These are phyloP conservation scores for Polydrusus pterygomalis DNA, from an alignment of 2,888 invertebrate genomes.

Conservation along the genomic window DNA sequence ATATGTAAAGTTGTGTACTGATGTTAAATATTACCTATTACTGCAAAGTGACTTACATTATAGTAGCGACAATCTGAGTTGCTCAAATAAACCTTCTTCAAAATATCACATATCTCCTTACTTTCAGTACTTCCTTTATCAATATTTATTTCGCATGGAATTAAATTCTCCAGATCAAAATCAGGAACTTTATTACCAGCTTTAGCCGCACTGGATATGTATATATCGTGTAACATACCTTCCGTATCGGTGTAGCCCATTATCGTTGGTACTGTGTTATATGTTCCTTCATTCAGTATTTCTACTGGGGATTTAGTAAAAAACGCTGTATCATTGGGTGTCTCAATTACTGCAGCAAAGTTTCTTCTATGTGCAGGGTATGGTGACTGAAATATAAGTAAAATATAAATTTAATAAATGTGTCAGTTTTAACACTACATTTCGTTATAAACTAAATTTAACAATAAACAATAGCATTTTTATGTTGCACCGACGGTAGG, in stretches of 20 bases:
- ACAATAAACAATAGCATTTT: no score
- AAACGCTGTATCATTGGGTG: constrained; percentile 49
- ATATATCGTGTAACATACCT: constrained; percentile 64
- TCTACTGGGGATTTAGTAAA: constrained; percentile 63
- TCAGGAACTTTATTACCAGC: neutral
- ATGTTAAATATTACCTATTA: no score
- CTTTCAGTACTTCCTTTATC: neutral
- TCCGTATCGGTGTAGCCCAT: constrained; percentile 66
- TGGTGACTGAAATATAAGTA: neutral
- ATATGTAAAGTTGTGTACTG: no score
- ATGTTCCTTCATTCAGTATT: constrained; percentile 63
- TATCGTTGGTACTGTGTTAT: constrained; percentile 67
- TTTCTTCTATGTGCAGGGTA: constrained; percentile 15
- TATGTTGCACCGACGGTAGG: no score
- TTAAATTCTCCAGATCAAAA: constrained; percentile 51
- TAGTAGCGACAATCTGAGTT: neutral
- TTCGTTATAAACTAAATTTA: no score
- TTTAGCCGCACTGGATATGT: neutral
- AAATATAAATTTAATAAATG: neutral
- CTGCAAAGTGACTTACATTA: constrained; percentile 1
- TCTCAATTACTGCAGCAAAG: constrained; percentile 28
- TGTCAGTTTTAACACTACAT: no score
- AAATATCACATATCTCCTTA: neutral
- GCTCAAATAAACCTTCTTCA: constrained; percentile 4
- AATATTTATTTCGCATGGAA: neutral